Base-by-base conservation (phyloP, 2,888 invertebrate genomes). In the Megalurothrips usitatus region DNA sequence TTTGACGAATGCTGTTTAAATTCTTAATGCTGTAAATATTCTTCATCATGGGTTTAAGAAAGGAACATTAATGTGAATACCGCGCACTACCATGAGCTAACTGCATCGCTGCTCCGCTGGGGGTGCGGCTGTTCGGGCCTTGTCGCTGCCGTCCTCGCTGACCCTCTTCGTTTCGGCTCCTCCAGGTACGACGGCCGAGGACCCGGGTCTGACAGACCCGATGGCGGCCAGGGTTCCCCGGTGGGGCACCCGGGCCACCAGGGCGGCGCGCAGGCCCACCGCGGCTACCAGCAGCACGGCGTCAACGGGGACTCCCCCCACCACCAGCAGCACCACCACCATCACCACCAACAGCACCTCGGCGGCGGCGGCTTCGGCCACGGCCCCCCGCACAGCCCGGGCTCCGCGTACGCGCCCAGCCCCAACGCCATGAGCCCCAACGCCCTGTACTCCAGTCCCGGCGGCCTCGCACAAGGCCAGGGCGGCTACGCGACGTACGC, bases 161-260 rank as follows among this genome's bases (percentile, higher is more conserved):
- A 75, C 68, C 3, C 4, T n/a, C 12, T n/a, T 26, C 14, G 12
- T 26, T 23, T 75, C 26, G 12, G 23, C 26, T 26, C 23, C 26
- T 75, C 12, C 68, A 75, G 68, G 68, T 75, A 75, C 68, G 68
- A 75, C 68, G 68, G 68, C 12, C n/a, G 68, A 26, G 68, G 68
- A 1, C 68, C 68, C 26, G 68, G 68, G 68, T 26, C 68, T 11
- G 68, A 75, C 58, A 19, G 58, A 17, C 52, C 52, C 52, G 52
- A 19, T 9, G 58, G 19, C 26, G 68, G 68, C 68, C 68, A 75
- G n/a, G 68, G 68, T 1, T 26, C 23, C 14, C 58, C n/a, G 58
- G 58, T 0, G 58, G 58, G 58, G 14, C 68, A 75, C 68, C 68
- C 1, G 58, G 58, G 58, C 26, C 68, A 23, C 23, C 68, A 58